Percentiles rank a stretch among this genome's conserved stretches.
Conservation (phyloP, 2,888 invertebrate species). For the Cheilosia grossa region DNA sequence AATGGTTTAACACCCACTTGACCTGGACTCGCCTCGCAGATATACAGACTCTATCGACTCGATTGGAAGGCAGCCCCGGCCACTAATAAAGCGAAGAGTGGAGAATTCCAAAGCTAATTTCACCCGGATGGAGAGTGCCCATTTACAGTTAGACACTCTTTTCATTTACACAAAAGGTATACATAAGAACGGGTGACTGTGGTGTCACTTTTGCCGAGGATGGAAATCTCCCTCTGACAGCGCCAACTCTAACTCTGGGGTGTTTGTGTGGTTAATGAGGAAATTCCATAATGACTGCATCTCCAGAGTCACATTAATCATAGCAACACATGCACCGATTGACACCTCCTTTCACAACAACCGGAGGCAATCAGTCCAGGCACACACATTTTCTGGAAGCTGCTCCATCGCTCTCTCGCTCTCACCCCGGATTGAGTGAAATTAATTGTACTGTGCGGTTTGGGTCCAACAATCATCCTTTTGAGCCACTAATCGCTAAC, state of each 20-base stretch:
- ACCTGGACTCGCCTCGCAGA: constrained; percentile 64
- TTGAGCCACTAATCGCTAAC: constrained; percentile 39
- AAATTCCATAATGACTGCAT: constrained; percentile 51
- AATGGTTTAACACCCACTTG: constrained; percentile 73
- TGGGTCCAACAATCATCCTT: constrained; percentile 3
- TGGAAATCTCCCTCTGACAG: constrained; percentile 48
- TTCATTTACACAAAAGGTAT: constrained; percentile 20
- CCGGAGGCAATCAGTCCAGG: constrained; percentile 38
- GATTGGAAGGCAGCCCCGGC: neutral
- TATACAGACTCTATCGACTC: constrained; percentile 22
- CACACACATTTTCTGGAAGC: neutral
- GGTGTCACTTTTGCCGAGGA: constrained; percentile 50
- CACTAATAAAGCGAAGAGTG: constrained; percentile 51
- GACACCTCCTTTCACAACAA: constrained; percentile 56
- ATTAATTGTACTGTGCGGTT: constrained; percentile 38
- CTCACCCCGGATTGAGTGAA: constrained; percentile 6
- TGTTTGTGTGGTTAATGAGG: constrained; percentile 49
- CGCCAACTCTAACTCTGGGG: neutral
- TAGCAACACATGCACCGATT: constrained; percentile 39
- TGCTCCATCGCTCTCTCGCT: neutral
- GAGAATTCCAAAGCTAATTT: constrained; percentile 59
- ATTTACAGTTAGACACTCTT: constrained; percentile 42
- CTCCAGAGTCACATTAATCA: constrained; percentile 50
- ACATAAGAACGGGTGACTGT: constrained; percentile 33
- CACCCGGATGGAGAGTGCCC: constrained; percentile 57